Evolutionary conservation across 1,140 invertebrate genomes (phyloP), one percentile per base, ranked within the genome.

Genomic region (Nixonia krombeini): DNA sequence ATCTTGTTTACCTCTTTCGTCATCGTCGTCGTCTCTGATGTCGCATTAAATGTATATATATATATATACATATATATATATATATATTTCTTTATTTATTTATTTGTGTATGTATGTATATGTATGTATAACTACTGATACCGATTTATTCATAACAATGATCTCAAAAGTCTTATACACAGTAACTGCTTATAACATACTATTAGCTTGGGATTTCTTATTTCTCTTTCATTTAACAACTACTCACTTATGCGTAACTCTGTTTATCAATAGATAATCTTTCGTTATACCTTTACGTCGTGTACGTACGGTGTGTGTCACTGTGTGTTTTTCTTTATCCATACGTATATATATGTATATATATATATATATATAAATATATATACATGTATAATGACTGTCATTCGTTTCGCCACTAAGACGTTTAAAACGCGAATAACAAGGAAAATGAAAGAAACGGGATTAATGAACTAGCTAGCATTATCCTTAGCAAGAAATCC

Each of bases 21-120:
- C 73, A 70, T 78, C 73, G 67, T 76, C 78, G 75, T 80, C 73
- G 67, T 76, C 73, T 68, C 70, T 71, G 63, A 64, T 65, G 50
- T 65, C 50, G 61, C 56, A 38, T 52, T 74, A 63, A 57, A 62
- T 70, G 52, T 58, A 67, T 67, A 44, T 35, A 45, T 71, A 50
- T 65, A 63, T 73, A 37, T 58, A 61, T 69, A 53, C 56, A 66
- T 66, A 58, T 58, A 62, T 58, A 51, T 65, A 65, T 69, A 51
- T 57, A 35, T 63, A 17, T 63, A 42, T 66, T 29, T 63, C 46
- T 50, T 51, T 62, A 47, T 51, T 69, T 45, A 47, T 40, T 7
- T 62, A 23, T 50, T 29, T 16, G 65, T 63, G 68, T 58, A 68
- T 29, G 61, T 56, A 63, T 68, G 46, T 68, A 47, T 55, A 53